Evolutionary conservation across 64 coral and sea anemone genomes (phyloP), one percentile per base, ranked within the genome.

Genomic region (Pocillopora verrucosa): DNA sequence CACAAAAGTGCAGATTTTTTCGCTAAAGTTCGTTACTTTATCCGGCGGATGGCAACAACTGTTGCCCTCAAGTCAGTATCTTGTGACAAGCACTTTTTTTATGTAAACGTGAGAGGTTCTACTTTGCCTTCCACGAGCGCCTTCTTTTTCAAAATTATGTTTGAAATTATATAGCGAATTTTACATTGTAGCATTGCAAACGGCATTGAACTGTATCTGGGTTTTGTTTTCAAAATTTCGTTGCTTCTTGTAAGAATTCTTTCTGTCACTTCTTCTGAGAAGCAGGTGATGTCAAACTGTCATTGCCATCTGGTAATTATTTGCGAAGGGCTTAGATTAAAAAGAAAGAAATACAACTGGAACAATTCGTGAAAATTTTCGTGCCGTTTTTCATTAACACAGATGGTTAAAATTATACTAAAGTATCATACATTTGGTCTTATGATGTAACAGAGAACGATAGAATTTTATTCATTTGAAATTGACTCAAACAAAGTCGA

Each of bases 221-320:
- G 20, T 20, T 70, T 70, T 70, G n/a, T 70, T 70, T 70, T 20
- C 2, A n/a, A 30, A 70, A 70, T 24, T 70, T 70, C n/a, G n/a
- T 70, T n/a, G 67, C 67, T 70, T 70, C 67, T n/a, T n/a, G 67
- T n/a, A n/a, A n/a, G 20, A 70, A 70, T 24, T 11, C 67, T 76
- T 76, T 76, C 38, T 76, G 13, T 37, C 20, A 30, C 30, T 30
- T 30, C 30, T 30, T 30, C 30, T 30, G 30, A 78, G 12, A 11
- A 13, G 58, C 24, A 35, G 79, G 58, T 62, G 58, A 58, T 62
- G 59, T 63, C 16, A 36, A 34, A 59, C 17, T 16, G 26, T 70
- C 67, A 26, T 24, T 81, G 58, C 25, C 30, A 62, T 81, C 61
- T 81, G 79, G 79, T 35, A 81, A 63, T 81, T 34, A 63, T 70